A percentile compares a stretch with the other conserved stretches of the same genome.
These are phyloP conservation scores for Pelosia muscerda DNA, from an alignment of 2,888 invertebrate genomes.

Conservation along the genomic window DNA sequence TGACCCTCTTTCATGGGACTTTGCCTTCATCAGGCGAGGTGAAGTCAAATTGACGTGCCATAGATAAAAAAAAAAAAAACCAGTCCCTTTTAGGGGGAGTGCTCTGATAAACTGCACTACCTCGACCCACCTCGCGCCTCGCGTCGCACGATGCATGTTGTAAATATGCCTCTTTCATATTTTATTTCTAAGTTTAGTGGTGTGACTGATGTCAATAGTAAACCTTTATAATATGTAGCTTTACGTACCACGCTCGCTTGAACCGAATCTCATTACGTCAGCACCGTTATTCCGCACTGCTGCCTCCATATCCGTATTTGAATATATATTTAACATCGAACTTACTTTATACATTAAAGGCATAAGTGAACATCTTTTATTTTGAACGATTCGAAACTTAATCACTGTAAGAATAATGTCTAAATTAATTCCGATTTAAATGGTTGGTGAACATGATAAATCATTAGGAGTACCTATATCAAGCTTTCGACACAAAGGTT, in stretches of 20 bases:
- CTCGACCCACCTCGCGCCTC: too few relatives aligned
- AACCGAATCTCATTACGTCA: slow-evolving; percentile 29
- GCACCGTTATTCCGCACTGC: slow-evolving; percentile 24
- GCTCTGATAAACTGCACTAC: too few relatives aligned
- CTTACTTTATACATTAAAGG: slow-evolving; percentile 1
- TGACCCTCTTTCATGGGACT: too few relatives aligned
- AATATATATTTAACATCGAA: slow-evolving; percentile 14
- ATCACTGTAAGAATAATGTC: not conserved
- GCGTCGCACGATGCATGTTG: not conserved
- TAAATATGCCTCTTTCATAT: not conserved
- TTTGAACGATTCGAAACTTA: not conserved
- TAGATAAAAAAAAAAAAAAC: too few relatives aligned
- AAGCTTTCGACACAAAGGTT: too few relatives aligned
- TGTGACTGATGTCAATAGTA: not conserved
- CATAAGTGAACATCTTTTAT: not conserved
- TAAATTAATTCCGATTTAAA: not conserved
- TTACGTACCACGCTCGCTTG: slow-evolving; percentile 8
- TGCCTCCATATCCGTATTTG: slow-evolving; percentile 24
- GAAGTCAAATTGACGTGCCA: too few relatives aligned
- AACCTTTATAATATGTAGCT: not conserved
- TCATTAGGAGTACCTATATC: too few relatives aligned
- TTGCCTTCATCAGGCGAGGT: too few relatives aligned
- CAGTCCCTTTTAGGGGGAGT: too few relatives aligned
- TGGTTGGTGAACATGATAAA: not conserved
- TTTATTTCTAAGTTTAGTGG: not conserved